A percentile compares a stretch with the other conserved stretches of the same genome.
Conservation (phyloP, 2,797 vertebrate species). For the Champsocephalus gunnari region DNA sequence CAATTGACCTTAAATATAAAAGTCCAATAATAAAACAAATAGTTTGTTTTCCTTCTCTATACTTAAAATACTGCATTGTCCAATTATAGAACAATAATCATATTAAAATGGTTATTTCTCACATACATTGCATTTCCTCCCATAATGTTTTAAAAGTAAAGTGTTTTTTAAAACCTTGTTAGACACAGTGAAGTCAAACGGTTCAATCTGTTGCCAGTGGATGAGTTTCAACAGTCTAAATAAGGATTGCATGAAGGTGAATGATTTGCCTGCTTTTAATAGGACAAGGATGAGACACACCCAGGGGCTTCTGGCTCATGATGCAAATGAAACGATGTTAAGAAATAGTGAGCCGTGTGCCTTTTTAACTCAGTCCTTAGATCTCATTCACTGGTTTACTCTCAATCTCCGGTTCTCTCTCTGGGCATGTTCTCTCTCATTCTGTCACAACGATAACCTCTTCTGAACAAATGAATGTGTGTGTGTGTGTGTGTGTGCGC, state of each 20-base stretch:
- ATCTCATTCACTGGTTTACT: conserved; percentile 12
- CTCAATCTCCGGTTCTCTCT: background rate
- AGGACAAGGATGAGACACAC: conserved; percentile 52
- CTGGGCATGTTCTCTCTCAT: conserved; percentile 3
- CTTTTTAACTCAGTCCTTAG: conserved; percentile 20
- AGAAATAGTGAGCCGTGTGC: conserved; percentile 30
- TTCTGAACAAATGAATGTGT: background rate
- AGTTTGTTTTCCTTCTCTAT: background rate
- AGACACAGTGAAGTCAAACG: background rate
- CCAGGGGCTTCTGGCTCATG: conserved; percentile 48
- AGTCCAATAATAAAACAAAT: background rate
- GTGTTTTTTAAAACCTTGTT: background rate
- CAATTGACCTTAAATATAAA: background rate
- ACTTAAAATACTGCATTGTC: too few relatives aligned
- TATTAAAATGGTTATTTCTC: background rate
- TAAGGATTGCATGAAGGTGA: conserved; percentile 48
- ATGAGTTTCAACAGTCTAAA: conserved; percentile 37
- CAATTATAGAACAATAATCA: background rate
- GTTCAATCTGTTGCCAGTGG: conserved; percentile 29
- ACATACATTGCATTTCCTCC: background rate
- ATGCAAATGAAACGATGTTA: conserved; percentile 57
- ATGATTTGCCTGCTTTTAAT: conserved; percentile 57
- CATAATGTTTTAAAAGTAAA: background rate
- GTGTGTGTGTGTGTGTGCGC: too few relatives aligned
- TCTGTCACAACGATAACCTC: conserved; percentile 16